A percentile compares a stretch with the other conserved stretches of the same genome.
These are phyloP conservation scores for Threskiornis aethiopicus DNA, from an alignment of 2,797 vertebrate species.

Conservation along the genomic window DNA sequence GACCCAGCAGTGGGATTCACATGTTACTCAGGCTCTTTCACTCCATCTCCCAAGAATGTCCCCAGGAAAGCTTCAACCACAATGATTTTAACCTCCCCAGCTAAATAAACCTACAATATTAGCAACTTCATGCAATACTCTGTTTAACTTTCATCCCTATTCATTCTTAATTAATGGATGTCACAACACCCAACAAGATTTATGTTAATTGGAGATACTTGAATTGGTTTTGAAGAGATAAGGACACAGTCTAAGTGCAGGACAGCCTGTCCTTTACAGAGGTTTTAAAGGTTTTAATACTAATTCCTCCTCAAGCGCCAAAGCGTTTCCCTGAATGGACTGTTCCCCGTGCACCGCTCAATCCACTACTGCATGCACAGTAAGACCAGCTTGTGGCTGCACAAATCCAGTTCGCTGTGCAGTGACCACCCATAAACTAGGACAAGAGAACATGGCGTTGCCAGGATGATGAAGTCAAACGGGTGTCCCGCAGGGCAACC, in stretches of 20 bases:
- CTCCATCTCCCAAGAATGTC: background rate
- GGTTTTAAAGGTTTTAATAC: background rate
- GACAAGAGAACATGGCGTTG: background rate
- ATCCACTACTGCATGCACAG: background rate
- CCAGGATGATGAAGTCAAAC: background rate
- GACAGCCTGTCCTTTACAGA: background rate
- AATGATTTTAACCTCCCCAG: background rate
- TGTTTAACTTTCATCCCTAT: background rate
- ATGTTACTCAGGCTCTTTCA: background rate
- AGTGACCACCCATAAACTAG: background rate
- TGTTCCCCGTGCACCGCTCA: accelerated
- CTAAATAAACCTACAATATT: background rate
- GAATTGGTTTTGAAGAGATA: background rate
- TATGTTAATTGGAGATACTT: accelerated
- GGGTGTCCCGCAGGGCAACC: background rate
- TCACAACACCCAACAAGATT: background rate
- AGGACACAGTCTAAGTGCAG: background rate
- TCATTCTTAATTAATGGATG: background rate
- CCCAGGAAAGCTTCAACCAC: background rate
- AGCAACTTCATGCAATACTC: background rate
- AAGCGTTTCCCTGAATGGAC: background rate
- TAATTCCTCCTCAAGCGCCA: background rate
- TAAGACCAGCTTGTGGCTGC: background rate
- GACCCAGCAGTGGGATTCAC: background rate
- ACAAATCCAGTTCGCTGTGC: background rate